Conservation (phyloP, 2,113 vertebrate genomes). For the Falcunculus frontatus region DNA sequence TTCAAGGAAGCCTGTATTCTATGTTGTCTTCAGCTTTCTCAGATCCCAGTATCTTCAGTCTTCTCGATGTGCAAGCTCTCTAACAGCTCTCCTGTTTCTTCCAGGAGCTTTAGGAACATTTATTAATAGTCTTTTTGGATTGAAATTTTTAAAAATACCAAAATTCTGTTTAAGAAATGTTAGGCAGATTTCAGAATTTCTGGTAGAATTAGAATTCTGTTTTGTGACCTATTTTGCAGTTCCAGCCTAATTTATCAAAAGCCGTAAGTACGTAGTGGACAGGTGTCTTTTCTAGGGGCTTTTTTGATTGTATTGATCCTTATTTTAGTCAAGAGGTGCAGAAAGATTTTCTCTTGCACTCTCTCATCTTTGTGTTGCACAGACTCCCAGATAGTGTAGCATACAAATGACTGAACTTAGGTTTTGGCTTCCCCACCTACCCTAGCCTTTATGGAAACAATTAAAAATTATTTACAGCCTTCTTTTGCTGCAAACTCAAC, state of each 20-base stretch:
- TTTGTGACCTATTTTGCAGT: not conserved
- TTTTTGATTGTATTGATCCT: not conserved
- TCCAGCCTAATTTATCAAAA: not conserved
- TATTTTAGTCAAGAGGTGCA: not conserved
- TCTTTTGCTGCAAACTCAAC: not conserved
- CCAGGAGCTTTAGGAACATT: not conserved
- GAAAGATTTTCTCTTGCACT: not conserved
- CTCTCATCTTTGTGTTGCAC: not conserved
- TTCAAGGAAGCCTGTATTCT: not conserved
- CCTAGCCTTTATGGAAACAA: not conserved
- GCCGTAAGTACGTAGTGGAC: not conserved
- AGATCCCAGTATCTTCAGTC: not conserved
- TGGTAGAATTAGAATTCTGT: not conserved
- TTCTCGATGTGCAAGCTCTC: not conserved
- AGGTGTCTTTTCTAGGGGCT: not conserved
- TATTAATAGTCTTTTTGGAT: not conserved
- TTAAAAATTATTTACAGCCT: not conserved
- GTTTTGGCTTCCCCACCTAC: not conserved
- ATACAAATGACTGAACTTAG: not conserved
- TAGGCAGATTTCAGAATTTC: not conserved
- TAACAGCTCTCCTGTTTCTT: not conserved
- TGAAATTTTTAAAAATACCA: not conserved
- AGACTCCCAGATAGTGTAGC: accelerated
- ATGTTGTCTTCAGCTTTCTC: not conserved
- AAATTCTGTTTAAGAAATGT: not conserved